phyloP scores from a whole-genome alignment of 2,797 vertebrate species.

The Sternarchorhynchus goeldii region DNA sequence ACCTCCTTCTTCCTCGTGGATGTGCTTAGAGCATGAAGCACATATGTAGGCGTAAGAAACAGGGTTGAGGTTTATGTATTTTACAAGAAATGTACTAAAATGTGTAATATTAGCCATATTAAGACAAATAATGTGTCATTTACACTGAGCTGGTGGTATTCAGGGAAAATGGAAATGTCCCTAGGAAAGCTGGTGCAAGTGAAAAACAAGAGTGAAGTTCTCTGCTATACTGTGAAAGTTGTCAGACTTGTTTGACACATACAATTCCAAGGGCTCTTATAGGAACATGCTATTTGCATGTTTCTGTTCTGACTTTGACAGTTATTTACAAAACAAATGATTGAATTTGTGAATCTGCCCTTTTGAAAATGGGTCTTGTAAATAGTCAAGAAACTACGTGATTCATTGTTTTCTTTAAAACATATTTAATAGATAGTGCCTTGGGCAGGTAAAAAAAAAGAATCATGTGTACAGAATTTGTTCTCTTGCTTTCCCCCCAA shows the following conservation, averaged over 20 bases:
- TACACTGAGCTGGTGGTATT: neutral
- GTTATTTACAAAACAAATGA: slow-evolving; percentile 41
- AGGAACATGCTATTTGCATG: slow-evolving; percentile 8
- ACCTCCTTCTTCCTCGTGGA: neutral
- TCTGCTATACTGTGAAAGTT: neutral
- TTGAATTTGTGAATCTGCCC: neutral
- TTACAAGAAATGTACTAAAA: neutral
- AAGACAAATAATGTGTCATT: neutral
- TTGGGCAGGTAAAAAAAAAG: slow-evolving; percentile 39
- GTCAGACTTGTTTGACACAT: neutral
- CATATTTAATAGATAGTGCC: neutral
- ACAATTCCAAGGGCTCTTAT: neutral
- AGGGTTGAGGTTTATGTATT: neutral
- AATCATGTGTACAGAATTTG: slow-evolving; percentile 57
- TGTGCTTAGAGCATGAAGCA: neutral
- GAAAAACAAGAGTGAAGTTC: neutral
- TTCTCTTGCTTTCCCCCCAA: slow-evolving; percentile 54
- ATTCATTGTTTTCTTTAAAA: too few species aligned
- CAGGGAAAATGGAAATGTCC: neutral
- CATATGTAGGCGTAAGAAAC: neutral
- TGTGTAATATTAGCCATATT: neutral
- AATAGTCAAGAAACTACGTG: neutral
- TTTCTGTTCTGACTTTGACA: slow-evolving; percentile 14
- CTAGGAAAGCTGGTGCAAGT: neutral
- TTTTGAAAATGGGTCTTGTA: neutral